These are phyloP conservation scores for Odontamblyopus lacepedii DNA, from an alignment of 2,797 vertebrate genomes.

Conservation along the genomic window DNA sequence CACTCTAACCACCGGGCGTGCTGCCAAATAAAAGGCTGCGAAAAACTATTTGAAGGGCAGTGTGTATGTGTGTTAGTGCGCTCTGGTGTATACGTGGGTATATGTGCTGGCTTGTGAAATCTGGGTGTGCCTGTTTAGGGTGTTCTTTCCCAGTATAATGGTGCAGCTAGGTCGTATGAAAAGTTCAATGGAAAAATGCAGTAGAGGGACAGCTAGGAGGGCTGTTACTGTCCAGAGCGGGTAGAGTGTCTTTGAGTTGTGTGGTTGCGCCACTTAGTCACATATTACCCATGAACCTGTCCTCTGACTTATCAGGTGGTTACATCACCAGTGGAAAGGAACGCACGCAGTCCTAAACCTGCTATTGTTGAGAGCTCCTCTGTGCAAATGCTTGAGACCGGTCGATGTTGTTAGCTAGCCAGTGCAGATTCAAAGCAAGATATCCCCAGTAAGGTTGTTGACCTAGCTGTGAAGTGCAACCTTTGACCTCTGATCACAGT, in stretches of 20 bases:
- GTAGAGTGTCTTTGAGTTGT: constrained; percentile 57
- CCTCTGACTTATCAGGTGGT: constrained; percentile 66
- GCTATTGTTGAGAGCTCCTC: constrained; percentile 24
- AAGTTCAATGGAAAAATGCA: constrained; percentile 61
- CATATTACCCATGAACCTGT: constrained; percentile 67
- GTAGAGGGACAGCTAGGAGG: constrained; percentile 50
- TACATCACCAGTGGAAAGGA: constrained; percentile 67
- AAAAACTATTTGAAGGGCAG: constrained; percentile 81
- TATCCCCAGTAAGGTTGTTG: constrained; percentile 46
- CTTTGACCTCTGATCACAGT: constrained; percentile 37
- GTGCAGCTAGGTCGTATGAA: constrained; percentile 57
- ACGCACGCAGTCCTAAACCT: constrained; percentile 53
- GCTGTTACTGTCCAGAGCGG: constrained; percentile 34
- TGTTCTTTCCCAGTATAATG: constrained; percentile 67
- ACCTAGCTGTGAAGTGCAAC: constrained; percentile 38
- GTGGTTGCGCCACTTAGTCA: constrained; percentile 69
- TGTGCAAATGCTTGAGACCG: constrained; percentile 30
- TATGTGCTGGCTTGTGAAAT: constrained; percentile 59
- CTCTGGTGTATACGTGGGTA: constrained; percentile 45
- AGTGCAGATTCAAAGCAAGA: constrained; percentile 43
- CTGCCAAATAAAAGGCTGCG: constrained; percentile 80
- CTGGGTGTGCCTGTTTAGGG: constrained; percentile 71
- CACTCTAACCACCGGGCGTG: constrained; percentile 80
- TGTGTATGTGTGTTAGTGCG: constrained; percentile 55
- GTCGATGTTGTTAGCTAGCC: constrained; percentile 34